Conservation (phyloP, 2,797 vertebrate genomes). For the Alosa sapidissima region DNA sequence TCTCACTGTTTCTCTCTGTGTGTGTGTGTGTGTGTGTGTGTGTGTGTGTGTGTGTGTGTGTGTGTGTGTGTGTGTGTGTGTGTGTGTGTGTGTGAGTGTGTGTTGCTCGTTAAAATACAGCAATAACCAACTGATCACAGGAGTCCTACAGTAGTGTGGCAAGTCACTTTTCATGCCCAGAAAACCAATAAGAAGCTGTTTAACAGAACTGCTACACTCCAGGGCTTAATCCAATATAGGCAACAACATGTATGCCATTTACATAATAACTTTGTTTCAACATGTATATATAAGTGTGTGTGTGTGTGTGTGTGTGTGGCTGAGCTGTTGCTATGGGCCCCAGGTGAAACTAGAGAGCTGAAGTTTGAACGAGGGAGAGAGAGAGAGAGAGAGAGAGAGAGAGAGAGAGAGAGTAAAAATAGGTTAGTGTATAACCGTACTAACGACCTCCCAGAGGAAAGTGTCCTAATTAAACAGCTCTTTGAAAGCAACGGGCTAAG, state of each 20-base stretch:
- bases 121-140: too few relatives aligned
- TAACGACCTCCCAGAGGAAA: slow-evolving; percentile 48
- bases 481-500: slow-evolving; percentile 34
- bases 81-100: not conserved
- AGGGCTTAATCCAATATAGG: too few relatives aligned
- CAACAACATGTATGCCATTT: too few relatives aligned
- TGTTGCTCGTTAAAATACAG: too few relatives aligned
- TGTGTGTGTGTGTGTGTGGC: not conserved
- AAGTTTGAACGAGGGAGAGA: slow-evolving; percentile 17
- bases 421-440: slow-evolving; percentile 41
- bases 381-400: slow-evolving; percentile 33
- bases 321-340: not conserved
- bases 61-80: not conserved
- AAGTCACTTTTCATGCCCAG: too few relatives aligned
- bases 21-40: not conserved
- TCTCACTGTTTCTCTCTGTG: too few relatives aligned
- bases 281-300: not conserved
- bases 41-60: not conserved
- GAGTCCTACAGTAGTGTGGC: too few relatives aligned
- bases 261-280: too few relatives aligned
- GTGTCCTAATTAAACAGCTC: slow-evolving; percentile 44
- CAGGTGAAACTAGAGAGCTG: not conserved
- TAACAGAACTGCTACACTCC: too few relatives aligned
- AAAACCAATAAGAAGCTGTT: too few relatives aligned
- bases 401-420: slow-evolving; percentile 24